Conservation (phyloP, 2,113 vertebrate species). For the Nannospalax galili region DNA sequence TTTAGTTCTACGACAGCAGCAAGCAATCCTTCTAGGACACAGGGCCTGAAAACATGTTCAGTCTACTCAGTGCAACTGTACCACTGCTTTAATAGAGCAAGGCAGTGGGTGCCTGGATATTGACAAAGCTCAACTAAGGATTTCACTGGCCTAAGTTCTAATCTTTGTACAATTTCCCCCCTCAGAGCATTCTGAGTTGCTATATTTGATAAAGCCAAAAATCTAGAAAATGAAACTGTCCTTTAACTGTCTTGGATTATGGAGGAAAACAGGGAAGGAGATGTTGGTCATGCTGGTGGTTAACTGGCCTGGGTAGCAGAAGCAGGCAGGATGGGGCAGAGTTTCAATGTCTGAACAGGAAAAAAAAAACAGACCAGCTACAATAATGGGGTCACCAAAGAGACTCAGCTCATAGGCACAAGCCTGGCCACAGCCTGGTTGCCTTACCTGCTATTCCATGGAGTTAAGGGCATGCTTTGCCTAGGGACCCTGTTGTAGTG, state of each 20-base stretch:
- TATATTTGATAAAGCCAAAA: background rate
- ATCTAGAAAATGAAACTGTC: background rate
- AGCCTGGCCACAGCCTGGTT: background rate
- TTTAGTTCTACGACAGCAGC: background rate
- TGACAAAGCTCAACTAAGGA: conserved; percentile 1
- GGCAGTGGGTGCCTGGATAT: background rate
- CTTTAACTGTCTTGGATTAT: background rate
- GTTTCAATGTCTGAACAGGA: background rate
- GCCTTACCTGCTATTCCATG: fast-evolving
- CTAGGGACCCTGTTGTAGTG: background rate
- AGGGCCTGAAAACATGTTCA: fast-evolving
- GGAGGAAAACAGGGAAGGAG: no score
- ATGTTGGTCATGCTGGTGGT: background rate
- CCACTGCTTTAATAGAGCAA: background rate
- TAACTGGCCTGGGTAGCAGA: no score
- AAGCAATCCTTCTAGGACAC: background rate
- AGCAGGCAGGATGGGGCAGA: background rate
- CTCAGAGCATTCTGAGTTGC: background rate
- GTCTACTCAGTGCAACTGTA: background rate
- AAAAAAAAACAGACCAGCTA: background rate
- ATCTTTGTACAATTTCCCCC: background rate
- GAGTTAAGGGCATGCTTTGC: background rate
- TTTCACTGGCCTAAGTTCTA: background rate
- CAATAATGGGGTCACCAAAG: background rate
- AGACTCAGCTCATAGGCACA: background rate